Evolutionary conservation across 2,888 invertebrate species (phyloP), one percentile per base, ranked within the genome.

Genomic region (Troides aeacus): DNA sequence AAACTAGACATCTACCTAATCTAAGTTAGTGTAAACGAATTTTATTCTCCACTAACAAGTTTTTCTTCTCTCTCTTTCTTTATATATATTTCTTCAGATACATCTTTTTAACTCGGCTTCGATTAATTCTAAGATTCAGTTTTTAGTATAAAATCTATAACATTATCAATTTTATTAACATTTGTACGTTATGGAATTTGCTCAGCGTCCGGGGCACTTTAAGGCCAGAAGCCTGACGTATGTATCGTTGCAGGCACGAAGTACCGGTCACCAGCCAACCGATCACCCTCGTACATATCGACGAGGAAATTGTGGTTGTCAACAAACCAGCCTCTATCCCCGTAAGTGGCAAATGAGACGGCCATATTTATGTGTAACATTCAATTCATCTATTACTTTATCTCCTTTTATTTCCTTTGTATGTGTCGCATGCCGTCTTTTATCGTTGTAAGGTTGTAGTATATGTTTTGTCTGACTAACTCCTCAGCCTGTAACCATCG

Each of bases 301-400:
- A 97, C 94, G 98, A 99, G 93, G 98, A 99, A 94, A 95, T 99
- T 94, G 96, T 99, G 94, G 99, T 99, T 94, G 97, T 99, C 94
- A 98, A 99, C 96, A 99, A 99, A 96, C 99, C 99, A 91, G 97
- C 98, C 93, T 99, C 99, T 93, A 98, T 99, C 94, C 99, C 99
- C 93, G 98, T 99, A 97, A 97, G 97, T 97, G 96, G 96, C 96
- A 95, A 94, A 93, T 95, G 95, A 94, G 95, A 95, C 95, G 92
- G 95, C 95, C 95, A 95, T 95, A 80, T 79, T 46, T 85, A 84
- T 87, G 83, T 96, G 93, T 96, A 96, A 66, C 94, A 96, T 96
- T 96, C 86, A 94, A 96, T 76, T 94, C 86, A 82, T 93, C 93
- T 93, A 79, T 94, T 96, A 73, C 69, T 72, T 77, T 76, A 71